phyloP scores from a whole-genome alignment of 2,797 vertebrate genomes.

The Hippoglossus hippoglossus region DNA sequence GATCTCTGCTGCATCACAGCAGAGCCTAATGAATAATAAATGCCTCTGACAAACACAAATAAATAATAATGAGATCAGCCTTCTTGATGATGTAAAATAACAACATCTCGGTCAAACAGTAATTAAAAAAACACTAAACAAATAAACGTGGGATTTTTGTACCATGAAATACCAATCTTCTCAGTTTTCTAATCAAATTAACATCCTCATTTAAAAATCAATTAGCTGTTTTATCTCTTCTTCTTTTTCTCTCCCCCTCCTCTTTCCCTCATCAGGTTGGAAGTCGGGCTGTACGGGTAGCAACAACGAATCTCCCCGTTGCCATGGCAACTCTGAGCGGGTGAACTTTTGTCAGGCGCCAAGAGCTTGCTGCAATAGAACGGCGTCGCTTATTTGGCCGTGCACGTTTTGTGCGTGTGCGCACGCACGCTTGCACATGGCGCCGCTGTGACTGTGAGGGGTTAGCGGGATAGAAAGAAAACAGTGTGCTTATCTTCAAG shows the following conservation, averaged over 20 bases:
- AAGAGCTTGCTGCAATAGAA: constrained; percentile 70
- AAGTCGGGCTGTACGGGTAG: constrained; percentile 58
- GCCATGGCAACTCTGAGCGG: constrained; percentile 75
- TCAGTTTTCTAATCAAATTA: constrained; percentile 40
- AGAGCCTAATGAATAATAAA: constrained; percentile 14
- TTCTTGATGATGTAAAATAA: constrained; percentile 24
- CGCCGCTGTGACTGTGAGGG: constrained; percentile 29
- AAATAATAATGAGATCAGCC: neutral
- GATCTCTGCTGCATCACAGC: constrained; percentile 5
- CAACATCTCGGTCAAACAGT: constrained; percentile 35
- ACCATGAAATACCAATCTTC: constrained; percentile 20
- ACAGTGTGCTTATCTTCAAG: constrained; percentile 66
- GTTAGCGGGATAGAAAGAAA: constrained; percentile 59
- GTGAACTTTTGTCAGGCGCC: constrained; percentile 80
- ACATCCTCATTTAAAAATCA: constrained; percentile 50
- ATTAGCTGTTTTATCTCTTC: constrained; percentile 21
- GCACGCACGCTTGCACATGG: constrained; percentile 18
- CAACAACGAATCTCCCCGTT: constrained; percentile 69
- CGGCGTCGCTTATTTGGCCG: constrained; percentile 43
- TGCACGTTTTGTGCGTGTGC: constrained; percentile 14
- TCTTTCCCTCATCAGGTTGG: constrained; percentile 29
- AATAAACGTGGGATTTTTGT: constrained; percentile 7
- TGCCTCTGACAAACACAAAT: neutral
- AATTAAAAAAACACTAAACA: constrained; percentile 22
- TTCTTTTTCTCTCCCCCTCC: neutral